Base-by-base conservation (phyloP, 1,140 invertebrate species). In the Micrasema minimum region DNA sequence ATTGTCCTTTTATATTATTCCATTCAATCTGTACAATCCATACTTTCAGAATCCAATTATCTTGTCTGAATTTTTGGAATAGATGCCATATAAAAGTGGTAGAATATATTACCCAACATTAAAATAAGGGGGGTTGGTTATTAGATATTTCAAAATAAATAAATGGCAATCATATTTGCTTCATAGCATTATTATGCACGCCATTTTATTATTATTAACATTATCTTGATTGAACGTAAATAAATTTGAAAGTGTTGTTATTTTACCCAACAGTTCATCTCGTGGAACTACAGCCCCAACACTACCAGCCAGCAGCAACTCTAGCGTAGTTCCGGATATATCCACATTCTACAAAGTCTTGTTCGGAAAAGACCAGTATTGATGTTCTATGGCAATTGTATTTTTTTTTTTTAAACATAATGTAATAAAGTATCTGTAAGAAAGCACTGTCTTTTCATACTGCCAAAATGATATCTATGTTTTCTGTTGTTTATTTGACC, bases 301-400 rank as follows among this genome's bases (percentile, higher is more conserved):
- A 14, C 71, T 85, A 26, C 80, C 80, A 66, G 72, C 75, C 53
- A 85, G 82, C 75, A 83, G 80, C 23, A 83, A 82, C 74, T 85
- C 83, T 23, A 85, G 82, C 75, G 82, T 85, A 11, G 80, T 83
- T 71, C 83, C 83, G 23, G 83, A 85, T 68, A 78, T 84, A 67
- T 83, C 82, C 5, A 85, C 83, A 59, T 84, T 85, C 71, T 82
- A 84, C 73, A 85, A 85, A 79, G 83, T 85, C 26, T 74, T 85
- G 43, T 85, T 85, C 69, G 82, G 81, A 72, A 82, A 82, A 38
- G 35, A 50, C 18, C 18, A 66, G 22, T 66, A 59, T 62, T 62
- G 38, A 59, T 59, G 26, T 22, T 14, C 12, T 41, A 38, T 38
- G 37, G 26, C 26, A 59, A 59, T 16, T 59, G 7, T 23, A 16